Evolutionary conservation across 1,140 invertebrate species (phyloP).

Genomic region (Brachionus asplanchnoidis): DNA sequence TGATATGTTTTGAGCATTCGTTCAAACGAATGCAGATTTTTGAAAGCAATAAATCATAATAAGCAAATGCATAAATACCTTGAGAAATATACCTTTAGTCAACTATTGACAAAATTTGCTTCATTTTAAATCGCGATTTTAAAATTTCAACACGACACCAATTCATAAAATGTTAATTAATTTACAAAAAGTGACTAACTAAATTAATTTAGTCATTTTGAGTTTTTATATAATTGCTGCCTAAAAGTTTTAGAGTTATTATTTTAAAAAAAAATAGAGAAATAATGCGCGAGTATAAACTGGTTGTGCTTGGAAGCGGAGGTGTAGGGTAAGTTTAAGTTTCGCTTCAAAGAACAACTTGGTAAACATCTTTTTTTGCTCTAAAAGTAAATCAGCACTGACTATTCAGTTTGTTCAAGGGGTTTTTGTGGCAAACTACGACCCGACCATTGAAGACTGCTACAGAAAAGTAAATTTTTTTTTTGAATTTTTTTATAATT

Average conservation of each 20-base stretch:
- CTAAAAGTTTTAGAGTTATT: background rate
- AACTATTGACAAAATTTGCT: background rate
- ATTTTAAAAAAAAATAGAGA: background rate
- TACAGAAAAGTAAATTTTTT: slow-evolving; percentile 50
- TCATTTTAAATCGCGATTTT: background rate
- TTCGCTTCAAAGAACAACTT: background rate
- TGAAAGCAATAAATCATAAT: background rate
- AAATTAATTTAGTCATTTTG: background rate
- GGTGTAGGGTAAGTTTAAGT: slow-evolving; percentile 94
- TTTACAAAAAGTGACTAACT: background rate
- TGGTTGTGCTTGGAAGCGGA: slow-evolving; percentile 94
- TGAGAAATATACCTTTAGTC: background rate
- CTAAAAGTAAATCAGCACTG: slow-evolving; percentile 42
- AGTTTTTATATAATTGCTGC: background rate
- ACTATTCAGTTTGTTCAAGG: slow-evolving; percentile 97
- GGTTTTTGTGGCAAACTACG: slow-evolving; percentile 99
- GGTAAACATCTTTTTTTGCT: background rate
- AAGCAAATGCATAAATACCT: background rate
- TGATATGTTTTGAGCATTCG: background rate
- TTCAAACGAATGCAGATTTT: background rate
- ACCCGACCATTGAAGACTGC: slow-evolving; percentile 88
- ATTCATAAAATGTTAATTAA: background rate
- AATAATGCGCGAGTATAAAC: slow-evolving; percentile 80
- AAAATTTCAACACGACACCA: background rate
- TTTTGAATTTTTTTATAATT: background rate